Evolutionary conservation across 1,140 invertebrate genomes (phyloP), one percentile per base, ranked within the genome.

Genomic region (Ctenoplectra terminalis): DNA sequence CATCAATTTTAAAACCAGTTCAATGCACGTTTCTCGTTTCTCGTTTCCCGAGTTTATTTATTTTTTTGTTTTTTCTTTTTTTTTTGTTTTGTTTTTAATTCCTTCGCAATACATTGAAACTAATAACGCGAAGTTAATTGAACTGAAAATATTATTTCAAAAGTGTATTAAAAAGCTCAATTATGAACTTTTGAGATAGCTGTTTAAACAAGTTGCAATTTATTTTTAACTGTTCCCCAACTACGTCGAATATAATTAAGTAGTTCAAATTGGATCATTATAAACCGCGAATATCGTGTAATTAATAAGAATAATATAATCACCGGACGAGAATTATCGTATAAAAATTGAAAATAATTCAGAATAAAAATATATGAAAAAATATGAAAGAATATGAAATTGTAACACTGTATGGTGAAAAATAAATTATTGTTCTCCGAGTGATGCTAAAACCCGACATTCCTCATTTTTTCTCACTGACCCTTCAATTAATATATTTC

Each of bases 1-100:
- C 58, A 29, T 31, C 72, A 74, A 63, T 34, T 74, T 74, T 20
- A 48, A 63, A 46, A n/a, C 72, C 31, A 63, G 43, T 63, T 37
- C 31, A n/a, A 73, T 60, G 54, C 20, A 46, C 26, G 13, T 46
- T 58, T 31, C 29, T 23, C 46, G 20, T 31, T 26, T 0, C 26
- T 26, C 23, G 11, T 11, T 13, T 23, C 1, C 13, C 17, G 11
- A 26, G n/a, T 26, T 26, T 61, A n/a, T n/a, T n/a, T n/a, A n/a
- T 61, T 9, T 50, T 29, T 13, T 5, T 9, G 40, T 40, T 40
- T 40, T 40, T 40, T 40, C 9, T 40, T 40, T 40, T 40, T 31
- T 29, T 58, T 26, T 13, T 31, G 6, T 20, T 20, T 50, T 15
- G 17, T 9, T 26, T 61, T 61, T 74, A 69, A 61, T 46, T 48